Conservation (phyloP, 2,888 invertebrate species). For the Rambutsinella grinnellia region DNA sequence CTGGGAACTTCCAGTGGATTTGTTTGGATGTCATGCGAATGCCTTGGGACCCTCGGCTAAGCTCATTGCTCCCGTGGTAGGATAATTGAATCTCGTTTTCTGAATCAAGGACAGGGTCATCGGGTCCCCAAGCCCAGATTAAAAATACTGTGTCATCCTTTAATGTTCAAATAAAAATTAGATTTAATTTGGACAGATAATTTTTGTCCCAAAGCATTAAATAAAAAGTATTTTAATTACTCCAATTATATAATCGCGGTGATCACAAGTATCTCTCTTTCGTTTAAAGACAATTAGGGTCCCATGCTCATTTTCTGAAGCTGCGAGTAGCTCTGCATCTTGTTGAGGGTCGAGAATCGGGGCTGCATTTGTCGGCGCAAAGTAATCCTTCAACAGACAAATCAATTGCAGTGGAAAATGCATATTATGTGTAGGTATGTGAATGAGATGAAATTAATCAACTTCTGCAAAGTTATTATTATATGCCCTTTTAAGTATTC, state of each 20-base stretch:
- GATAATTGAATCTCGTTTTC: conserved; percentile 68
- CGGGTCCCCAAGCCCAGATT: conserved; percentile 77
- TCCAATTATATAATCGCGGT: conserved; percentile 40
- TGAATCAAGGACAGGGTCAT: conserved; percentile 64
- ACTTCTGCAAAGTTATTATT: too few relatives aligned
- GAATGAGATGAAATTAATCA: too few relatives aligned
- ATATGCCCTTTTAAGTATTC: too few relatives aligned
- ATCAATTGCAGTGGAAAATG: too few relatives aligned
- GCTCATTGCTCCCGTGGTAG: conserved; percentile 70
- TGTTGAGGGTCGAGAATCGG: conserved; percentile 67
- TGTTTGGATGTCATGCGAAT: conserved; percentile 72
- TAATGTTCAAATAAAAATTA: background rate
- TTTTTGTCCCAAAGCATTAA: background rate
- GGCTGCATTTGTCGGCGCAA: conserved; percentile 64
- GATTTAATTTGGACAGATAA: background rate
- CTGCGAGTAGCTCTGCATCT: conserved; percentile 67
- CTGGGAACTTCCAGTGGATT: conserved; percentile 16
- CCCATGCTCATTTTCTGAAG: conserved; percentile 67
- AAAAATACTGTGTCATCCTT: conserved; percentile 81
- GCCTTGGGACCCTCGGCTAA: conserved; percentile 78
- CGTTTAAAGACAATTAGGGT: conserved; percentile 68
- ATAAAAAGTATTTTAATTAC: conserved; percentile 9
- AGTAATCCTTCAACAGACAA: conserved; percentile 66
- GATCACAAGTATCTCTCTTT: conserved; percentile 68
- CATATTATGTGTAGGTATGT: too few relatives aligned